Conservation (phyloP, 2,797 vertebrate genomes). For the Balearica regulorum region DNA sequence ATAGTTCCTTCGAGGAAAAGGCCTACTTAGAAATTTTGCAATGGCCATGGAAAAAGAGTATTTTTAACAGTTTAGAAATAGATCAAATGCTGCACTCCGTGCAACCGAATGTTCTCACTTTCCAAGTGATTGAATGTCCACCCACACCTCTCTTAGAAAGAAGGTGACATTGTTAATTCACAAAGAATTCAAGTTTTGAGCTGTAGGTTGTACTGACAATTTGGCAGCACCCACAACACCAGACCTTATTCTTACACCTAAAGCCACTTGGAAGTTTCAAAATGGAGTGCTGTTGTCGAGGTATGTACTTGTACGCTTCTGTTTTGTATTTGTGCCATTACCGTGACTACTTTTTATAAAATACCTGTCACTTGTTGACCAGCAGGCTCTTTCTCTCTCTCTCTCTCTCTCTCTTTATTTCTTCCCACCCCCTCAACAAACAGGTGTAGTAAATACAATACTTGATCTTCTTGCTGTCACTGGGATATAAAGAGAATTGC, state of each 20-base stretch:
- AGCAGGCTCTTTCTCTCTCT: background rate
- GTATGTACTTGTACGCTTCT: background rate
- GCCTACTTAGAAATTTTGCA: background rate
- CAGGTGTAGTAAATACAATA: background rate
- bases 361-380: background rate
- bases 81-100: background rate
- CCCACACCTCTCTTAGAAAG: conserved; percentile 17
- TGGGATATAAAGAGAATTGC: background rate
- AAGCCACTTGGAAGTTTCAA: background rate
- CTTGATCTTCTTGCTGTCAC: background rate
- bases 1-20: conserved; percentile 15
- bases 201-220: background rate
- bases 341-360: background rate
- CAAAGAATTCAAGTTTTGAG: background rate
- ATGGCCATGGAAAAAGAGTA: background rate
- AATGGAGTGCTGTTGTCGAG: background rate
- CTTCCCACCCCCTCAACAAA: background rate
- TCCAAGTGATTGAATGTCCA: conserved; percentile 8
- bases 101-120: conserved; percentile 9
- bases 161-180: conserved; percentile 8
- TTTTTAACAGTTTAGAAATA: conserved; percentile 53
- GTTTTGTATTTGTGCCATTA: background rate
- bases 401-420: background rate
- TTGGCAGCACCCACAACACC: background rate
- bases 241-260: background rate